Percentiles rank a stretch among this genome's conserved stretches.
These are phyloP conservation scores for Pachyseris speciosa DNA, from an alignment of 64 coral and sea anemone genomes.

Conservation along the genomic window DNA sequence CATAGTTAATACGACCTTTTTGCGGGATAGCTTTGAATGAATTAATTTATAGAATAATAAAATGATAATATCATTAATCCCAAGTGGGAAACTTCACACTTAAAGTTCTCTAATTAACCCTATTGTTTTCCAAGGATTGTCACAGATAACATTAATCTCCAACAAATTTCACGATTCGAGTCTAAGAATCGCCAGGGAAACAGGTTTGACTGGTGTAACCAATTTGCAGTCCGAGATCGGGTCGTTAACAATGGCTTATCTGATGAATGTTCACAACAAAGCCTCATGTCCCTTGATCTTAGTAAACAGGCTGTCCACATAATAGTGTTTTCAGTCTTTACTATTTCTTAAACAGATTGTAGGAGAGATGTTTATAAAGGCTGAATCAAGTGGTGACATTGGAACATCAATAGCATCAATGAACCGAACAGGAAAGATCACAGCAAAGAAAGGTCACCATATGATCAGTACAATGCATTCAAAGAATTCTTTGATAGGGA, in stretches of 20 bases:
- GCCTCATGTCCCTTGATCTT: background rate
- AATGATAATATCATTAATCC: too few relatives aligned
- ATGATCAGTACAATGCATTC: conserved; percentile 58
- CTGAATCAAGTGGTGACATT: conserved; percentile 31
- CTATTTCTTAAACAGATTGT: conserved; percentile 39
- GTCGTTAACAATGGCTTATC: background rate
- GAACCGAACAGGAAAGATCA: conserved; percentile 52
- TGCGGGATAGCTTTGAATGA: too few relatives aligned
- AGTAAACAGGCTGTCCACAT: background rate
- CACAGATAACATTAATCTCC: too few relatives aligned
- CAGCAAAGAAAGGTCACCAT: conserved; percentile 43
- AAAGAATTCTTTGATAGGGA: conserved; percentile 50
- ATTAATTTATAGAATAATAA: too few relatives aligned
- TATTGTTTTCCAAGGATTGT: too few relatives aligned
- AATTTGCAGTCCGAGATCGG: background rate
- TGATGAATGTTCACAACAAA: background rate
- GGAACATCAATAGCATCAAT: conserved; percentile 53
- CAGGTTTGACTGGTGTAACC: background rate
- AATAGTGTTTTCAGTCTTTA: too few relatives aligned
- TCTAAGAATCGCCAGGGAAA: background rate
- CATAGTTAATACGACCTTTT: too few relatives aligned
- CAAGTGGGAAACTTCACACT: too few relatives aligned
- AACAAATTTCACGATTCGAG: background rate
- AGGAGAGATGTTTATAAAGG: conserved; percentile 39
- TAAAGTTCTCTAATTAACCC: too few relatives aligned